Percentiles rank a stretch among this genome's conserved stretches.
These are phyloP conservation scores for Sinocyclocheilus maitianheensis DNA, from an alignment of 2,113 vertebrate species.

Conservation along the genomic window DNA sequence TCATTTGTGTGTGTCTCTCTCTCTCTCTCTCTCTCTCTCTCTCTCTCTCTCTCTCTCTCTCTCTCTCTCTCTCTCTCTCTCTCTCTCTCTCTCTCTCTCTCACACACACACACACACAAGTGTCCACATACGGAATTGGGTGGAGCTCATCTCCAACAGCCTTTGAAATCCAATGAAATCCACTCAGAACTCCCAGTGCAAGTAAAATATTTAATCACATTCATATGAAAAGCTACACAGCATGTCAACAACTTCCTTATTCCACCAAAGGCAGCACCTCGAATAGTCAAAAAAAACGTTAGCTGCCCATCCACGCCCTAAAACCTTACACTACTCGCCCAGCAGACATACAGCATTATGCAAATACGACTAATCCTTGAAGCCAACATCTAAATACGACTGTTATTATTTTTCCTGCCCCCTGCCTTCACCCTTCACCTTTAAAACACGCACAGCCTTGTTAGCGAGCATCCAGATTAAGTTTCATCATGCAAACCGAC, in stretches of 20 bases:
- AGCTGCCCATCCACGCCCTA: conserved; percentile 2
- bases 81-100: no score
- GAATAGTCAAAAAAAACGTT: not conserved
- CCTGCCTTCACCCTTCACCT: conserved; percentile 25
- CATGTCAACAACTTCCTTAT: conserved; percentile 10
- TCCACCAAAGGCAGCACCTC: conserved; percentile 16
- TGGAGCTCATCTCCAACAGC: conserved; percentile 22
- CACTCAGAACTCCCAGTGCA: conserved; percentile 20
- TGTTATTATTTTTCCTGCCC: conserved; percentile 33
- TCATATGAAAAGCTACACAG: conserved; percentile 26
- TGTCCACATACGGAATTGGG: not conserved
- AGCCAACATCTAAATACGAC: conserved; percentile 19
- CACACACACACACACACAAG: conserved; percentile 7
- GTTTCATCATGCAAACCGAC: conserved; percentile 63
- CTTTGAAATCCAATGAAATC: conserved; percentile 34
- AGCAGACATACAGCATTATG: conserved; percentile 6
- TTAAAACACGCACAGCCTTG: conserved; percentile 21
- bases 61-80: not conserved
- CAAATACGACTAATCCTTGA: conserved; percentile 40
- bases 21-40: no score
- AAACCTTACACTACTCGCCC: conserved; percentile 15
- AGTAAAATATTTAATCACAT: conserved; percentile 41
- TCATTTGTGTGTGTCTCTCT: conserved; percentile 33
- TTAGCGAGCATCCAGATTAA: conserved; percentile 32
- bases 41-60: no score